phyloP scores from a whole-genome alignment of 2,113 vertebrate genomes.

The Tragulus kanchil region DNA sequence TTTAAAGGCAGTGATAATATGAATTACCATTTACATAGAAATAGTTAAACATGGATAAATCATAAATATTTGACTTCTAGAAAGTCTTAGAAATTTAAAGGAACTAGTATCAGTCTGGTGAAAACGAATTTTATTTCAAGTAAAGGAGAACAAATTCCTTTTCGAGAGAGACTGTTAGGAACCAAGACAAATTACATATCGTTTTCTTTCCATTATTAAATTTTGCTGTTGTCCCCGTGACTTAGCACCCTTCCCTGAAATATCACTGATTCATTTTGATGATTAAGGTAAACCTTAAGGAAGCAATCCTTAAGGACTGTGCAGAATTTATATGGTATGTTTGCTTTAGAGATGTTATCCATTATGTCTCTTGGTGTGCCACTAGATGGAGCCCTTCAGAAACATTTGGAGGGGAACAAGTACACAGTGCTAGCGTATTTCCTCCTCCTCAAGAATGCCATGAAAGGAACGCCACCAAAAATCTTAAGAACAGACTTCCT shows the following conservation, averaged over 20 bases:
- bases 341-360: slow-evolving; percentile 1
- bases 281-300: not conserved
- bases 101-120: not conserved
- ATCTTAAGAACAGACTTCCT: slow-evolving; percentile 5
- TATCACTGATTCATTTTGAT: not conserved
- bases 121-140: not conserved
- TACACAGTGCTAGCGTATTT: not conserved
- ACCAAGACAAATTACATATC: not conserved
- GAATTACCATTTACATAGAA: not conserved
- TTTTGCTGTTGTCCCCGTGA: not conserved
- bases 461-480: not conserved
- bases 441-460: not conserved
- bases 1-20: not conserved
- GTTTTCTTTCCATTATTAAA: not conserved
- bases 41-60: not conserved
- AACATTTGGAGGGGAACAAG: not conserved
- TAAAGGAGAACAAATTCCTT: not conserved
- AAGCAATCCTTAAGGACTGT: slow-evolving; percentile 9
- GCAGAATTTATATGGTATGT: not conserved
- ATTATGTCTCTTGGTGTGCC: not conserved
- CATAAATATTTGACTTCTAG: not conserved
- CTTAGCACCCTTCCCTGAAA: not conserved
- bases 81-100: not conserved
- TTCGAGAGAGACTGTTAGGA: slow-evolving; percentile 7
- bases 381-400: not conserved